Evolutionary conservation across 2,797 vertebrate genomes (phyloP).

Genomic region (Syndactyla subalaris): DNA sequence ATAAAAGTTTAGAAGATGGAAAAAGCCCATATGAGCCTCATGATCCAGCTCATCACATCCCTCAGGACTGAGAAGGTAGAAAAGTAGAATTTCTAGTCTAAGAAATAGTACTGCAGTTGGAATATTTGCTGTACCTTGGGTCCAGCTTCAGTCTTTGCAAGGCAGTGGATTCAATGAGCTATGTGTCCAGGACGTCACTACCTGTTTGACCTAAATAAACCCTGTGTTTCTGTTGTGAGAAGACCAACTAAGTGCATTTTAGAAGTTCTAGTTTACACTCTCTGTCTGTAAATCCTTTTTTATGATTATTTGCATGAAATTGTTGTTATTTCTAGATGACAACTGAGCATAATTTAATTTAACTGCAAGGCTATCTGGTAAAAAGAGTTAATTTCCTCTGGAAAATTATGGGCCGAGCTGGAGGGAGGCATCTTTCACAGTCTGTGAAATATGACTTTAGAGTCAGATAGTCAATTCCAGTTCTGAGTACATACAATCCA

Average conservation of each 20-base stretch:
- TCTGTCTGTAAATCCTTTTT: neutral
- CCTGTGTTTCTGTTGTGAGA: neutral
- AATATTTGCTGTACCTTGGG: neutral
- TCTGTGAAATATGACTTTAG: slow-evolving; percentile 14
- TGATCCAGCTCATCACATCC: neutral
- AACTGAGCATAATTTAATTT: neutral
- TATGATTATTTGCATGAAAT: neutral
- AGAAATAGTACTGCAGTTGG: neutral
- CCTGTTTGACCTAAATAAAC: neutral
- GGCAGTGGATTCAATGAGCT: neutral
- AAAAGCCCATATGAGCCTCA: neutral
- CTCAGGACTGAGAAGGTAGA: neutral
- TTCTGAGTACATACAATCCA: neutral
- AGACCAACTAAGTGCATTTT: neutral
- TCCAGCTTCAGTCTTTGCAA: neutral
- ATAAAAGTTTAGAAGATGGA: neutral
- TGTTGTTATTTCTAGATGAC: neutral
- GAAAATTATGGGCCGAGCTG: neutral
- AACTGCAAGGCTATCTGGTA: neutral
- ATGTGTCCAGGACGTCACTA: neutral
- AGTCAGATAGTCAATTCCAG: slow-evolving; percentile 29
- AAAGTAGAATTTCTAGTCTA: neutral
- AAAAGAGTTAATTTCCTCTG: neutral
- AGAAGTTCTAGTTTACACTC: neutral
- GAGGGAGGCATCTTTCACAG: neutral